Evolutionary conservation across 2,113 vertebrate species (phyloP), one percentile per base, ranked within the genome.

Genomic region (Brachyistius frenatus): DNA sequence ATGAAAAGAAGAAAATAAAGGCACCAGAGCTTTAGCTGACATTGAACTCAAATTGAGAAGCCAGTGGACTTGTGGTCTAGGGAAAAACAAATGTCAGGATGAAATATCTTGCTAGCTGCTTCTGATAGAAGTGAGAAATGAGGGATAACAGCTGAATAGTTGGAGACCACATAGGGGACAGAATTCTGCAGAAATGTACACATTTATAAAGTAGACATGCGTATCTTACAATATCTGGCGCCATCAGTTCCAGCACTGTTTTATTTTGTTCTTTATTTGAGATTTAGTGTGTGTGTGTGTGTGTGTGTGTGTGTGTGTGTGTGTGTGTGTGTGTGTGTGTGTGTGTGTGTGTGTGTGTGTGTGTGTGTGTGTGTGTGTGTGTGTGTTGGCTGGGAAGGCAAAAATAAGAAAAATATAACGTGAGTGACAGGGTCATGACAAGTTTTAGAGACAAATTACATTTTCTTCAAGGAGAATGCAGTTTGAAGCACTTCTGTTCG

Each of bases 1-100:
- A 90, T 81, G 81, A 84, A 72, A 87, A 88, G 71, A 76, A 78
- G 76, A 84, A 80, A 83, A 86, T 74, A 90, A 90, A 88, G 85
- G 73, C 80, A 73, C 70, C 31, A 61, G 57, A 77, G 81, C 67
- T 65, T 84, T 78, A 65, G 71, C 74, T 79, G 81, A 77, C 87
- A 86, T 90, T 81, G 76, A 89, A 88, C 79, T 86, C 58, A 79
- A 84, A 81, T 82, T 62, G 68, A 88, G 72, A 80, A 76, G 66
- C 58, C 62, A 16, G 82, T 69, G 71, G 81, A 86, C 76, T 60
- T 54, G 7, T 78, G 5, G 78, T 67, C 80, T 78, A 7, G 76
- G 67, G 65, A 60, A 70, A 75, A 76, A 80, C 39, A 68, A 83
- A 75, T 76, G 71, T 85, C 78, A 77, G 32, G 71, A 66, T 65